Conservation (phyloP, 2,797 vertebrate genomes). For the Pseudopleuronectes americanus region DNA sequence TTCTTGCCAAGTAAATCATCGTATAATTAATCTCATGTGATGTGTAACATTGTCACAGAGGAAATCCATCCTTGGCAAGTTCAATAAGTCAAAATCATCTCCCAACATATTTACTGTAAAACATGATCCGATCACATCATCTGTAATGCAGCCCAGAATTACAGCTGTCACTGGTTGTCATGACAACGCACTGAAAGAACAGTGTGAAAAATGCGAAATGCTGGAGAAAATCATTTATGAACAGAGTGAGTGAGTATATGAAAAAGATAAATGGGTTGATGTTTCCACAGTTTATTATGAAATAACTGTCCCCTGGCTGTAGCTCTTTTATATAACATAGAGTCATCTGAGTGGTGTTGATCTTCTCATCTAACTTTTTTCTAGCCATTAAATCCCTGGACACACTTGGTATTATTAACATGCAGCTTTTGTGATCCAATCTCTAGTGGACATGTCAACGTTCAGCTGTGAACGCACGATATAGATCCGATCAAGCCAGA, state of each 20-base stretch:
- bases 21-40: background rate
- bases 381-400: too few relatives aligned
- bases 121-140: too few relatives aligned
- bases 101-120: background rate
- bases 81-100: background rate
- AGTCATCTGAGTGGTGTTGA: background rate
- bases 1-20: background rate
- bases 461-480: too few relatives aligned
- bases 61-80: too few relatives aligned
- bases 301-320: too few relatives aligned
- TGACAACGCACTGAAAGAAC: background rate
- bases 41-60: too few relatives aligned
- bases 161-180: background rate
- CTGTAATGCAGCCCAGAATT: background rate
- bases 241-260: background rate
- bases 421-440: too few relatives aligned
- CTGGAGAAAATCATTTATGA: background rate
- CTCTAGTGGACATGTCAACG: too few relatives aligned
- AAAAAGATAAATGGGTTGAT: background rate
- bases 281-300: background rate
- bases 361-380: background rate
- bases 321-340: background rate
- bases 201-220: background rate
- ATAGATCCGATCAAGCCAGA: too few relatives aligned
- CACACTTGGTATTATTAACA: too few relatives aligned